These are phyloP conservation scores for Mesorhabditis spiculigera DNA, from an alignment of 2,888 invertebrate genomes.

Conservation along the genomic window DNA sequence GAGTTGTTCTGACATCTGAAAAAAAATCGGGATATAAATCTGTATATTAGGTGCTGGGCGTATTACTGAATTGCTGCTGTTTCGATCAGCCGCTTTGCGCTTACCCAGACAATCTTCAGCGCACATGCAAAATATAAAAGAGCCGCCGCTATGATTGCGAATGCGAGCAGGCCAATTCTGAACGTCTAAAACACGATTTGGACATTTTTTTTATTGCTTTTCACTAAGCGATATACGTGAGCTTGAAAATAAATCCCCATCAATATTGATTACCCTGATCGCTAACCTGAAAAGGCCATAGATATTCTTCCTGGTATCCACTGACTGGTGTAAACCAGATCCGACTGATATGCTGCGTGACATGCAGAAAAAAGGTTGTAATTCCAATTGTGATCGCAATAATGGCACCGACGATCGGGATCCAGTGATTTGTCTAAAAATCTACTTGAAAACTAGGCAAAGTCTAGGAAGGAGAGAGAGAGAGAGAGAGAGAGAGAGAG, in stretches of 20 bases:
- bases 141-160: neutral
- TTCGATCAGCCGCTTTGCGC: neutral
- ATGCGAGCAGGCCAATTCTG: neutral
- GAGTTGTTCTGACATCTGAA: neutral
- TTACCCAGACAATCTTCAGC: neutral
- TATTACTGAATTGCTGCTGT: no score
- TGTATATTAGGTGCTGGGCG: no score
- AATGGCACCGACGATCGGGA: constrained; percentile 2
- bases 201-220: neutral
- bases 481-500: no score
- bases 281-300: neutral
- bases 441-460: no score
- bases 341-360: neutral
- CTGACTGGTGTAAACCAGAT: neutral
- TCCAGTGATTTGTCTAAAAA: neutral
- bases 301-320: neutral
- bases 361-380: neutral
- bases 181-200: neutral
- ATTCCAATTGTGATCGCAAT: neutral
- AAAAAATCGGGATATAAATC: no score
- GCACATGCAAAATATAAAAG: neutral
- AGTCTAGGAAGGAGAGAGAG: no score
- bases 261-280: no score
- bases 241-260: no score
- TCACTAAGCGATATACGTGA: no score